phyloP scores from a whole-genome alignment of 2,888 invertebrate species.

The Mesorhabditis belari region DNA sequence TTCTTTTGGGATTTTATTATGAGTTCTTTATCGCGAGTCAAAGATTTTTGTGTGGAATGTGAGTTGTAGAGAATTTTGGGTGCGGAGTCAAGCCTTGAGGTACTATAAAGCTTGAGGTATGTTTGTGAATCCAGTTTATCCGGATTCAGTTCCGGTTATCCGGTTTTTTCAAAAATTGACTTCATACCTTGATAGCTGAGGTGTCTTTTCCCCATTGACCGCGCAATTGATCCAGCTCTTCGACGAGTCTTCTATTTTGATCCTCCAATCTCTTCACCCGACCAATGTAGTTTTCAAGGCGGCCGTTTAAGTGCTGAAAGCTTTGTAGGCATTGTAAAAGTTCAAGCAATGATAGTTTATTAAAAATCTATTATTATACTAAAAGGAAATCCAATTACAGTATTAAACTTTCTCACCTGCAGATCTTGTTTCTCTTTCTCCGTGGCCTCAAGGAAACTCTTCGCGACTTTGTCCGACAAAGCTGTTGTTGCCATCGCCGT shows the following conservation, averaged over 20 bases:
- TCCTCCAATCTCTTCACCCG: constrained; percentile 53
- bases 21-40: no score
- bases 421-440: constrained; percentile 59
- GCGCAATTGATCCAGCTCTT: constrained; percentile 50
- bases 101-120: no score
- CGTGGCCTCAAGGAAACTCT: constrained; percentile 50
- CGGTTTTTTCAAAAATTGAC: no score
- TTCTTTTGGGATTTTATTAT: no score
- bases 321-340: not conserved
- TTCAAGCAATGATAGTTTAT: constrained; percentile 4
- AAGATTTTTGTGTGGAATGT: no score
- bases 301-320: constrained; percentile 56
- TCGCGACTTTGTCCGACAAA: constrained; percentile 50
- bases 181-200: constrained; percentile 50
- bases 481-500: constrained; percentile 50
- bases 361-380: not conserved
- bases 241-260: constrained; percentile 51
- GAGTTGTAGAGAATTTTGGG: no score
- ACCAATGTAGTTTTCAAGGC: constrained; percentile 60
- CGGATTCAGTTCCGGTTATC: no score
- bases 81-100: no score
- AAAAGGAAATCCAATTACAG: no score
- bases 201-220: constrained; percentile 53
- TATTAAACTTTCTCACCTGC: constrained; percentile 33
- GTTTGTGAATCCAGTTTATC: no score